Evolutionary conservation across 2,113 vertebrate genomes (phyloP).

Genomic region (Rallus limicola): DNA sequence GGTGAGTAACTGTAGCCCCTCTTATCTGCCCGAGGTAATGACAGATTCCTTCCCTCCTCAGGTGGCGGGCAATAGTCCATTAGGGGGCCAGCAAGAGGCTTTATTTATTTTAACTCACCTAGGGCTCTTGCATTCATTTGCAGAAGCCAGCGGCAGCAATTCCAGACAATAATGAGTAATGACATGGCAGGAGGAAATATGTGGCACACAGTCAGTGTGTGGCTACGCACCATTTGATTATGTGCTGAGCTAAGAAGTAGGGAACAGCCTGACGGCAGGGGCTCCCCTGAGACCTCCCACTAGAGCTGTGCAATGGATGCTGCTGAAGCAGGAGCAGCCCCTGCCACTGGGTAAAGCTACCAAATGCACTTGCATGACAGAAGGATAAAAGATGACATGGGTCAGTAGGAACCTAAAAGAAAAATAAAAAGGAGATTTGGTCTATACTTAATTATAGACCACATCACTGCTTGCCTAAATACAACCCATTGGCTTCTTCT

Average conservation of each 20-base stretch:
- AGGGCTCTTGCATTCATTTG: slow-evolving; percentile 5
- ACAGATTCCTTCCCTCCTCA: not conserved
- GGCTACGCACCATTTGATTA: not conserved
- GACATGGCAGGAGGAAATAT: slow-evolving; percentile 35
- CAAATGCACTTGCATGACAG: accelerated
- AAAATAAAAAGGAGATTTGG: not conserved
- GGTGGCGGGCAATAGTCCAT: not conserved
- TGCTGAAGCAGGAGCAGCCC: not conserved
- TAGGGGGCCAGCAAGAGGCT: not conserved
- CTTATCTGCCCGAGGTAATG: not conserved
- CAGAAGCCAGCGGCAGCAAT: not conserved
- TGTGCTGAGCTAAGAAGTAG: not conserved
- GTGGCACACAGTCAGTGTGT: not conserved
- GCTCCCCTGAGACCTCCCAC: not conserved
- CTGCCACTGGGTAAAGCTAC: not conserved
- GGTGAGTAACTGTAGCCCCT: slow-evolving; percentile 8
- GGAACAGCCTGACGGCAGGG: accelerated
- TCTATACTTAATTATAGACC: not conserved
- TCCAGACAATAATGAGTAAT: slow-evolving; percentile 16
- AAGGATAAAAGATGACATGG: not conserved
- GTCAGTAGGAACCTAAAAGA: not conserved
- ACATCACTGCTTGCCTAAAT: not conserved
- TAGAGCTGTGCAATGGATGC: not conserved
- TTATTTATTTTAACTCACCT: slow-evolving; percentile 36
- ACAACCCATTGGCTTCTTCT: not conserved